Percentiles rank a stretch among this genome's conserved stretches.
phyloP scores from a whole-genome alignment of 2,797 vertebrate genomes.

The Lacerta bilineata region DNA sequence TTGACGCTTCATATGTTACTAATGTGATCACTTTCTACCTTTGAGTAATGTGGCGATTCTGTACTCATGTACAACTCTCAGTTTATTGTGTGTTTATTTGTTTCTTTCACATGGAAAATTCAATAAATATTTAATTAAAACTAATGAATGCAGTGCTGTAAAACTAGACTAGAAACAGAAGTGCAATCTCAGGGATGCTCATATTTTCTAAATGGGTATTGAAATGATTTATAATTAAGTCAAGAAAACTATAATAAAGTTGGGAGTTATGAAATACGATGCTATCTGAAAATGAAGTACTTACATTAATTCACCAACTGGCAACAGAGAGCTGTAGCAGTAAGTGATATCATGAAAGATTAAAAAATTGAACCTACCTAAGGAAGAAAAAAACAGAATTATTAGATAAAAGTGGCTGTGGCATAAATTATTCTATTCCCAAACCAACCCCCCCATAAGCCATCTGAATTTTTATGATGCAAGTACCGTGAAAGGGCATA shows the following conservation, averaged over 20 bases:
- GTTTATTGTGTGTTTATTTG: slow-evolving; percentile 44
- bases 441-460: slow-evolving; percentile 53
- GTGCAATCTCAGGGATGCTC: slow-evolving; percentile 20
- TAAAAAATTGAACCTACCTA: slow-evolving; percentile 38
- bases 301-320: slow-evolving; percentile 17
- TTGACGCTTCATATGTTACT: neutral
- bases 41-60: slow-evolving; percentile 43
- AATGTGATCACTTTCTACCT: slow-evolving; percentile 34
- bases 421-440: slow-evolving; percentile 69
- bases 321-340: slow-evolving; percentile 20
- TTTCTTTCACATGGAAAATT: slow-evolving; percentile 55
- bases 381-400: slow-evolving; percentile 41
- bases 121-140: slow-evolving; percentile 68
- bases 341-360: slow-evolving; percentile 52
- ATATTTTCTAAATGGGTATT: slow-evolving; percentile 46
- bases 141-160: slow-evolving; percentile 41
- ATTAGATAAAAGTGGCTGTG: slow-evolving; percentile 62
- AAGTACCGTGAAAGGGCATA: slow-evolving; percentile 58
- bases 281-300: slow-evolving; percentile 47
- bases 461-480: slow-evolving; percentile 67
- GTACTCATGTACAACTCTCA: slow-evolving; percentile 31
- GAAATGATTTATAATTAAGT: slow-evolving; percentile 54
- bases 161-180: slow-evolving; percentile 56
- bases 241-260: slow-evolving; percentile 32
- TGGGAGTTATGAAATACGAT: slow-evolving; percentile 31